A percentile compares a stretch with the other conserved stretches of the same genome.
These are phyloP conservation scores for Cisticola juncidis DNA, from an alignment of 2,113 vertebrate species.

Conservation along the genomic window DNA sequence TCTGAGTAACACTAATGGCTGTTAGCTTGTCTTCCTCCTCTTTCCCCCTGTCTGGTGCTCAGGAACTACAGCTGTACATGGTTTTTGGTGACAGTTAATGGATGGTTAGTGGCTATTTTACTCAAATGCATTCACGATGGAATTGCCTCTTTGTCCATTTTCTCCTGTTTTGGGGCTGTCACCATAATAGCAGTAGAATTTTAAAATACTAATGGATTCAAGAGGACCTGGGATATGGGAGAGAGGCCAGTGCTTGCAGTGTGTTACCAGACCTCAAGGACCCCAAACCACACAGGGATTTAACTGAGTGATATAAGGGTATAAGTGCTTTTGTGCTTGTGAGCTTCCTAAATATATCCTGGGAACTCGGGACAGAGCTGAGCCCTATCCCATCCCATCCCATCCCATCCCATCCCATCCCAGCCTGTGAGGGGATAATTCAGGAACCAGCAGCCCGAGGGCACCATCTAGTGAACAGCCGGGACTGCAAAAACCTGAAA, in stretches of 20 bases:
- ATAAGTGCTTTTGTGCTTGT: background rate
- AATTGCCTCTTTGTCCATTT: background rate
- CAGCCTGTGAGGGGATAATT: background rate
- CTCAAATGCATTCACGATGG: background rate
- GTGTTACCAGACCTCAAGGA: accelerated
- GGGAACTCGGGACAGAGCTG: background rate
- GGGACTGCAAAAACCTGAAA: background rate
- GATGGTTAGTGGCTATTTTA: background rate
- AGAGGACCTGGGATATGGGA: background rate
- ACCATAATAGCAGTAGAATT: background rate
- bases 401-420: background rate
- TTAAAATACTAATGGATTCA: background rate
- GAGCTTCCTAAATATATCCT: background rate
- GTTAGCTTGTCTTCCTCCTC: background rate
- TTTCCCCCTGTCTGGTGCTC: background rate
- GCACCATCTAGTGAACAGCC: conserved; percentile 63
- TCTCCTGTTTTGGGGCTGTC: background rate
- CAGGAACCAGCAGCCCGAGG: conserved; percentile 32
- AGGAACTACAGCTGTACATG: background rate
- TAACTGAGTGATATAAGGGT: accelerated
- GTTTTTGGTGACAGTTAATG: background rate
- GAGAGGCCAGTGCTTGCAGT: background rate
- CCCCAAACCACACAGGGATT: accelerated
- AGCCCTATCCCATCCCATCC: background rate
- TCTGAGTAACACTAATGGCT: background rate